Percentiles rank a stretch among this genome's conserved stretches.
Conservation (phyloP, 1,140 invertebrate genomes). For the Microplitis demolitor region DNA sequence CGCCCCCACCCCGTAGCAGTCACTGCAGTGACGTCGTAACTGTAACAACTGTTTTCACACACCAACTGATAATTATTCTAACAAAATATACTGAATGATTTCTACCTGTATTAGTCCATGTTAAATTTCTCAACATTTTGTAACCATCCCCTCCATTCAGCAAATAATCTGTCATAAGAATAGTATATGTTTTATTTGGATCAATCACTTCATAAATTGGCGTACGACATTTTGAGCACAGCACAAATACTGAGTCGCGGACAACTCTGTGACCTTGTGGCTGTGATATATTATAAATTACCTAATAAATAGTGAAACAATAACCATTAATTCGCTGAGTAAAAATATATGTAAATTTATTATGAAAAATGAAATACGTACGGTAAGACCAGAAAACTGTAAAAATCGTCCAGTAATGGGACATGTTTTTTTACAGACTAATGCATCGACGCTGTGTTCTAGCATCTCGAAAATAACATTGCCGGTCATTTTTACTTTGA, state of each 20-base stretch:
- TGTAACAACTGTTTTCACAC: background rate
- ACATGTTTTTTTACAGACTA: too few relatives aligned
- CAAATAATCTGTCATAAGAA: slow-evolving; percentile 63
- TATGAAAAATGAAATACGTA: too few relatives aligned
- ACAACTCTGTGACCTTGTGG: slow-evolving; percentile 61
- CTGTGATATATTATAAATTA: slow-evolving; percentile 63
- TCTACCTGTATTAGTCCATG: slow-evolving; percentile 26
- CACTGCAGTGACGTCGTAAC: too few relatives aligned
- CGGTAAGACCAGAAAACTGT: too few relatives aligned
- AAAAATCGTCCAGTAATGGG: too few relatives aligned
- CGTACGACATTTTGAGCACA: slow-evolving; percentile 62
- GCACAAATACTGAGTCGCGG: slow-evolving; percentile 47
- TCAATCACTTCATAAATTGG: slow-evolving; percentile 58
- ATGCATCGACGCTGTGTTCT: background rate
- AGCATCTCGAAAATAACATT: too few relatives aligned
- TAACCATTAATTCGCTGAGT: background rate
- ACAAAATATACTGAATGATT: background rate
- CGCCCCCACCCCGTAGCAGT: too few relatives aligned
- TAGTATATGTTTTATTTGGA: slow-evolving; percentile 52
- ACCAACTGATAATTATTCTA: background rate
- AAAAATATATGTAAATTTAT: too few relatives aligned
- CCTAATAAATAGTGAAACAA: slow-evolving; percentile 38
- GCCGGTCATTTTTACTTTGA: too few relatives aligned
- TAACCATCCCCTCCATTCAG: slow-evolving; percentile 65
- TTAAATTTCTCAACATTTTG: slow-evolving; percentile 45